Base-by-base conservation (phyloP, 2,888 invertebrate species). In the Drosophila mayaguana region DNA sequence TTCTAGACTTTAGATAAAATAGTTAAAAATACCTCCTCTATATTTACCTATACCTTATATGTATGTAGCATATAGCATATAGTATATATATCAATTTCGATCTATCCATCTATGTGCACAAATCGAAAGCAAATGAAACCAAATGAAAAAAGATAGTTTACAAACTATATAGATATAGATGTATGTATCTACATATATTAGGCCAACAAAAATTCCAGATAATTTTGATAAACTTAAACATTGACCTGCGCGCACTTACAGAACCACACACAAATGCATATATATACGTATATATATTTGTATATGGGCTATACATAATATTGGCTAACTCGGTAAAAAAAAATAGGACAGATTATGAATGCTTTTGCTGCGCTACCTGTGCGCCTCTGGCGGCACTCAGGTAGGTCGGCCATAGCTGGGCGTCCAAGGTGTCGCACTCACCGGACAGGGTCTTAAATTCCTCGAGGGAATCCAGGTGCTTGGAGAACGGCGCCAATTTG, bases 401-500 rank as follows among this genome's bases (percentile, higher is more conserved):
- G 46, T 28, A 48, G 46, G 28, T 25, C 14, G 34, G 34, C 14
- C 32, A 8, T 12, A 7, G 51, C 4, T 8, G 9, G 50, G 4
- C 12, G 22, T 32, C 34, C 48, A n/a, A n/a, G 20, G 51, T 34
- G 51, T 53, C 11, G 36, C 53, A 91, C 91, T 91, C 73, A 91
- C 91, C 91, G 65, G 89, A 78, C 73, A 91, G 63, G n/a, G 89
- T 81, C 64, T 88, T 86, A 62, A 91, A 91, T 79, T 91, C 91
- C 91, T 91, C 91, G n/a, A 92, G 90, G 80, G 91, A 92, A 90
- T 91, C 91, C 86, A 91, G 81, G 75, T 91, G 90, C 62, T 90
- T 91, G 54, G 91, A 90, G 81, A 92, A 87, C 81, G 91, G 91
- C 90, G 91, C 91, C 91, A 91, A 89, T 78, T 88, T 91, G 88